These are phyloP conservation scores for Anas platyrhynchos DNA, from an alignment of 2,113 vertebrate genomes.

Conservation along the genomic window DNA sequence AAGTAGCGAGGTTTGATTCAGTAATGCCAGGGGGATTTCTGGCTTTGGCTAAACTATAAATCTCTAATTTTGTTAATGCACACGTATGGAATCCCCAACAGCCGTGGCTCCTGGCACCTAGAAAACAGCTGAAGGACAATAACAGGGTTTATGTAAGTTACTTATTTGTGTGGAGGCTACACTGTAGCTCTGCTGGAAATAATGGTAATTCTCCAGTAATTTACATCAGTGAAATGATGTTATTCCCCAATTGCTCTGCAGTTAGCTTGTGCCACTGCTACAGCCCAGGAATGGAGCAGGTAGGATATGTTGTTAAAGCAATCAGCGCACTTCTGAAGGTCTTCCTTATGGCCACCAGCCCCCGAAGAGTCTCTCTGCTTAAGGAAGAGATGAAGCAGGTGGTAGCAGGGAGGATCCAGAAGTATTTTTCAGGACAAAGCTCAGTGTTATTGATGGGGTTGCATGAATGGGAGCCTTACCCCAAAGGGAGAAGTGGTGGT, in stretches of 20 bases:
- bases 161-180: slow-evolving; percentile 16
- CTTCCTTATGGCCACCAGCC: neutral
- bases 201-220: slow-evolving; percentile 21
- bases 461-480: neutral
- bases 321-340: neutral
- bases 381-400: neutral
- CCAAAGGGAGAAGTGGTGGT: neutral
- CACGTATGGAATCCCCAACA: neutral
- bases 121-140: slow-evolving; percentile 1
- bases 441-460: neutral
- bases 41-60: neutral
- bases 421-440: neutral
- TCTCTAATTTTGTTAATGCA: neutral
- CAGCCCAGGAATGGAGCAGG: neutral
- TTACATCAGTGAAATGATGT: neutral
- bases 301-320: neutral
- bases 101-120: neutral
- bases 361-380: fast-evolving
- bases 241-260: neutral
- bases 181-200: slow-evolving; percentile 15
- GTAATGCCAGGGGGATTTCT: neutral
- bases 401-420: neutral
- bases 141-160: neutral
- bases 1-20: neutral
- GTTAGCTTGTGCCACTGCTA: neutral